Evolutionary conservation across 37 sponge, comb jelly and placozoan genomes (phyloP).

Genomic region (Hormiphora californensis): DNA sequence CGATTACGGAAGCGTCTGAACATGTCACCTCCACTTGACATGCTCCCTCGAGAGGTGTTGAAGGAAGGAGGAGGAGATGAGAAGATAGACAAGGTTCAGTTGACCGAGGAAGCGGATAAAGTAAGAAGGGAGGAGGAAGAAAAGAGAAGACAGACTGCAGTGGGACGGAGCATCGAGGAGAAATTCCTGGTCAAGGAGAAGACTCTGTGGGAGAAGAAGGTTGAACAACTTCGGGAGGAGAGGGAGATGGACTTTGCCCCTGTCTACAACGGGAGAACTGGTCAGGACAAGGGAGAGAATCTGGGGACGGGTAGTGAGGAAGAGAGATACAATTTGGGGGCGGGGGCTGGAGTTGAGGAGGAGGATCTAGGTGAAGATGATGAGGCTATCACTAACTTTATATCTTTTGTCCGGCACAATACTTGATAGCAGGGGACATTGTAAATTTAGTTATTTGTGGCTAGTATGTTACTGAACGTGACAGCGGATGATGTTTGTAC

Average conservation of each 20-base stretch:
- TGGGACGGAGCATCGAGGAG: slow-evolving; percentile 31
- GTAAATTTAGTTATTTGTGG: too few relatives aligned
- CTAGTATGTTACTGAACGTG: too few relatives aligned
- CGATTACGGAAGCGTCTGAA: background rate
- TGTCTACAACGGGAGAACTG: background rate
- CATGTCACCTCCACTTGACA: background rate
- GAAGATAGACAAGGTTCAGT: background rate
- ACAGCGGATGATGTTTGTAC: too few relatives aligned
- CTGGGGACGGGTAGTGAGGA: background rate
- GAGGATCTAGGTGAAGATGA: slow-evolving; percentile 6
- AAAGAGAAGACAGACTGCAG: too few relatives aligned
- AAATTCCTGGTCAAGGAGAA: background rate
- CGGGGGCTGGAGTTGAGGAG: background rate
- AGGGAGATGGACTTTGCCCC: slow-evolving; percentile 41
- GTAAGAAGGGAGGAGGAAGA: background rate
- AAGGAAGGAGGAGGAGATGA: background rate
- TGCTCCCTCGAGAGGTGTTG: background rate
- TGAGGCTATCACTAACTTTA: slow-evolving; percentile 33
- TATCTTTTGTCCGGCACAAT: background rate
- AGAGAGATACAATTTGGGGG: background rate
- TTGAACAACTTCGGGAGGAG: slow-evolving; percentile 23
- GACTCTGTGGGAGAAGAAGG: slow-evolving; percentile 13
- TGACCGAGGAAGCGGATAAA: background rate
- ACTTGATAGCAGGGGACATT: too few relatives aligned
- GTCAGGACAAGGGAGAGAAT: background rate